These are phyloP conservation scores for Drosophila mettleri DNA, from an alignment of 2,888 invertebrate species.

Conservation along the genomic window DNA sequence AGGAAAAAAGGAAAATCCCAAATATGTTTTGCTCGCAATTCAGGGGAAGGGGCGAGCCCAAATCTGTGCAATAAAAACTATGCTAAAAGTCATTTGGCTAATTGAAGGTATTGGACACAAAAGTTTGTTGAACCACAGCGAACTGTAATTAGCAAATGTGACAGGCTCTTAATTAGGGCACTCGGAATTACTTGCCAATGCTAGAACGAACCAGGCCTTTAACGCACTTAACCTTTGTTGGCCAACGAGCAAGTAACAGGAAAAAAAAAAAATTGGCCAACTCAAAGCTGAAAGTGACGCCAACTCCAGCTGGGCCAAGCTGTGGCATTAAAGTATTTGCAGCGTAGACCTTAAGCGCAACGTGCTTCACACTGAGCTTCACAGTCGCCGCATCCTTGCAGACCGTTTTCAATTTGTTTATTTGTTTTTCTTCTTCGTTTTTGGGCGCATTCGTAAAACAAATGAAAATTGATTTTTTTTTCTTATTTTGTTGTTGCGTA, in stretches of 20 bases:
- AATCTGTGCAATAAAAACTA: constrained; percentile 68
- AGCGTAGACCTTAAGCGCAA: not conserved
- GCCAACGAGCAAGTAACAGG: not conserved
- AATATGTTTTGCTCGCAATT: constrained; percentile 30
- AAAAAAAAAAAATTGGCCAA: not conserved
- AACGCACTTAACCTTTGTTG: constrained; percentile 18
- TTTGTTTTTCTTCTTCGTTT: not conserved
- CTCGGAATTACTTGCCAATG: constrained; percentile 38
- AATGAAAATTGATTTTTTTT: not conserved
- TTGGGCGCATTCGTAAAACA: constrained; percentile 5
- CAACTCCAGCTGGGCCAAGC: not conserved
- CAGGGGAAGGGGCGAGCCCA: constrained; percentile 27
- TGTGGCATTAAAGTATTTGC: constrained; percentile 21
- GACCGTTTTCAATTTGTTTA: constrained; percentile 22
- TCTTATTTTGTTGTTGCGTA: no score
- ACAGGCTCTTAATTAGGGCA: constrained; percentile 45
- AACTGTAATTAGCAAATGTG: constrained; percentile 36
- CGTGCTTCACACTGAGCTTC: not conserved
- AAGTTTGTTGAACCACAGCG: constrained; percentile 26
- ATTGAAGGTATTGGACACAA: constrained; percentile 50
- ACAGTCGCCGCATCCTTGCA: constrained; percentile 1
- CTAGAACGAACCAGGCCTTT: constrained; percentile 12
- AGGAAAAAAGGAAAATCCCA: constrained; percentile 19
- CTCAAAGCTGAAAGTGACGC: constrained; percentile 12
- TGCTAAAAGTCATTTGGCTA: constrained; percentile 50